Evolutionary conservation across 2,113 vertebrate genomes (phyloP).

Genomic region (Tragelaphus imberbis): DNA sequence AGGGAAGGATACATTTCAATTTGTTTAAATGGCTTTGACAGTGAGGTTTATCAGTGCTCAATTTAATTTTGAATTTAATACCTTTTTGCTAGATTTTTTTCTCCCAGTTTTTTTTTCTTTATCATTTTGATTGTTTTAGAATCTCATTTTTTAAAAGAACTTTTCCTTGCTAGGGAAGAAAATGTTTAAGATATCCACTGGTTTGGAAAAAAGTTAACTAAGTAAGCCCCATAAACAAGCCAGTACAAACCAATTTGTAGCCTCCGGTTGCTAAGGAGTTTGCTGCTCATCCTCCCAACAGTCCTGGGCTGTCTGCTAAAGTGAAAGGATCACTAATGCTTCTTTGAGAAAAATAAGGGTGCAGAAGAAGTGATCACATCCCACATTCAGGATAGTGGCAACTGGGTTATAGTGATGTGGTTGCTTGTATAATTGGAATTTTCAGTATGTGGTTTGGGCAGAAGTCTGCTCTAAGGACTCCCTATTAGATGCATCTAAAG

Average conservation of each 20-base stretch:
- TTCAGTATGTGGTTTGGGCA: background rate
- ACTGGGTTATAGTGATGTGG: constrained; percentile 4
- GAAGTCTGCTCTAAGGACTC: background rate
- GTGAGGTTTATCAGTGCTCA: background rate
- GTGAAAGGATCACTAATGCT: background rate
- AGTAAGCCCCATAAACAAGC: background rate
- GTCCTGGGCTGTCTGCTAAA: background rate
- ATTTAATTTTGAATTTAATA: constrained; percentile 44
- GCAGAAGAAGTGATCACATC: background rate
- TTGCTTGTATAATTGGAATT: background rate
- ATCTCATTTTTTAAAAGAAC: background rate
- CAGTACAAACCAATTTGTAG: background rate
- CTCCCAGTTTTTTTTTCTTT: background rate
- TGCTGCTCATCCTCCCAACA: background rate
- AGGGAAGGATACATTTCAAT: constrained; percentile 40
- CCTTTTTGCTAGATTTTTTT: background rate
- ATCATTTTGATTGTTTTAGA: background rate
- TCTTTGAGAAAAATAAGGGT: constrained; percentile 15
- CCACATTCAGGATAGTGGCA: background rate
- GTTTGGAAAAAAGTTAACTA: background rate
- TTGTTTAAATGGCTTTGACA: constrained; percentile 50
- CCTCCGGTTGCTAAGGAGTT: background rate
- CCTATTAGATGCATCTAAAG: background rate
- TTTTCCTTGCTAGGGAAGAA: background rate
- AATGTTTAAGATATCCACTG: background rate